Evolutionary conservation across 2,797 vertebrate species (phyloP).

Genomic region (Austrolebias charrua): DNA sequence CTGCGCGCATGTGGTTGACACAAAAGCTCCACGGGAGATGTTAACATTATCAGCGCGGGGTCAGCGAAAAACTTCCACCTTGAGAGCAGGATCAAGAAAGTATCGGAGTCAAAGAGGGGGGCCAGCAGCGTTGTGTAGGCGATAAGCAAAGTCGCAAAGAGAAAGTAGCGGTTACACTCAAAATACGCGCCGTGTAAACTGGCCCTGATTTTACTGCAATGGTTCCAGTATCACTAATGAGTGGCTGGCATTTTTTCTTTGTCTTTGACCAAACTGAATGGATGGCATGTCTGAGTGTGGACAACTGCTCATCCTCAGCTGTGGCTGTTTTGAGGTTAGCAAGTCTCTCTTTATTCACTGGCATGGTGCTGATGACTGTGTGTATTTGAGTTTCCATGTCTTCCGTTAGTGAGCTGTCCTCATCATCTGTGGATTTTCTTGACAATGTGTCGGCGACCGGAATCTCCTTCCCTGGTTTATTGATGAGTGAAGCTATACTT

Average conservation of each 20-base stretch:
- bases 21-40: no score
- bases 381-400: not conserved
- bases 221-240: not conserved
- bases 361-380: not conserved
- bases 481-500: not conserved
- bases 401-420: not conserved
- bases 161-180: no score
- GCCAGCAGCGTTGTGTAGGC: no score
- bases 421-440: conserved; percentile 1
- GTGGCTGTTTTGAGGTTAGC: not conserved
- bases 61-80: no score
- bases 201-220: not conserved
- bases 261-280: not conserved
- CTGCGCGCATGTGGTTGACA: no score
- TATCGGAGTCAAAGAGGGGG: no score
- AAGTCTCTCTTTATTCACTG: conserved; percentile 1
- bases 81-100: no score
- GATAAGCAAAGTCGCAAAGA: no score
- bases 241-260: not conserved
- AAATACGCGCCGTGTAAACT: no score
- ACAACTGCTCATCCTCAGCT: not conserved
- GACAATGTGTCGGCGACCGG: conserved; percentile 3
- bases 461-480: conserved; percentile 5
- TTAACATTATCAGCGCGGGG: no score
- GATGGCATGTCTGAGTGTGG: not conserved